A percentile compares a stretch with the other conserved stretches of the same genome.
These are phyloP conservation scores for Heliconius eleuchia DNA, from an alignment of 1,140 invertebrate species.

Conservation along the genomic window DNA sequence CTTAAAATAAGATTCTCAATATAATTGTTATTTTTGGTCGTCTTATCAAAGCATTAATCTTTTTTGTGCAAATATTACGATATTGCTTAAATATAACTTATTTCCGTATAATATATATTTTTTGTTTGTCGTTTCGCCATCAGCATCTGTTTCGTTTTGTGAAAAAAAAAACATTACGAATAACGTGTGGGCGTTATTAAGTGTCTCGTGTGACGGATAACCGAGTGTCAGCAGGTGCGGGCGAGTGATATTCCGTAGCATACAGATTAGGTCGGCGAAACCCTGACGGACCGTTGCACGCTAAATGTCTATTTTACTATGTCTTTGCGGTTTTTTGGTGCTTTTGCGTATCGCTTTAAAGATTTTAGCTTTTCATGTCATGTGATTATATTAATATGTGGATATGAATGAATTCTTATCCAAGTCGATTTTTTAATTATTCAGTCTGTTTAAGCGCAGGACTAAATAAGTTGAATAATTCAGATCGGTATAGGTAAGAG, in stretches of 20 bases:
- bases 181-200: conserved; percentile 66
- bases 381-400: no score
- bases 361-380: background rate
- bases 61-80: background rate
- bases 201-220: conserved; percentile 65
- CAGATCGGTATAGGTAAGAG: no score
- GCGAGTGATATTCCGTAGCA: conserved; percentile 38
- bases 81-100: conserved; percentile 27
- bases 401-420: no score
- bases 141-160: conserved; percentile 45
- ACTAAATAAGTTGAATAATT: no score
- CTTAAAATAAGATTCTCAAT: conserved; percentile 66
- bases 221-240: conserved; percentile 55
- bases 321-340: conserved; percentile 25
- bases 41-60: background rate
- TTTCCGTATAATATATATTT: background rate
- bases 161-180: conserved; percentile 37
- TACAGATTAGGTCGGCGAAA: conserved; percentile 38
- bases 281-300: conserved; percentile 23
- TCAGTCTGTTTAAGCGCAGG: no score
- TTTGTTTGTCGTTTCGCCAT: conserved; percentile 41
- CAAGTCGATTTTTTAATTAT: no score
- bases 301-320: conserved; percentile 26
- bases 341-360: conserved; percentile 7
- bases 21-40: background rate